Evolutionary conservation across 1,140 invertebrate species (phyloP).

Genomic region (Agraylea sexmaculata): DNA sequence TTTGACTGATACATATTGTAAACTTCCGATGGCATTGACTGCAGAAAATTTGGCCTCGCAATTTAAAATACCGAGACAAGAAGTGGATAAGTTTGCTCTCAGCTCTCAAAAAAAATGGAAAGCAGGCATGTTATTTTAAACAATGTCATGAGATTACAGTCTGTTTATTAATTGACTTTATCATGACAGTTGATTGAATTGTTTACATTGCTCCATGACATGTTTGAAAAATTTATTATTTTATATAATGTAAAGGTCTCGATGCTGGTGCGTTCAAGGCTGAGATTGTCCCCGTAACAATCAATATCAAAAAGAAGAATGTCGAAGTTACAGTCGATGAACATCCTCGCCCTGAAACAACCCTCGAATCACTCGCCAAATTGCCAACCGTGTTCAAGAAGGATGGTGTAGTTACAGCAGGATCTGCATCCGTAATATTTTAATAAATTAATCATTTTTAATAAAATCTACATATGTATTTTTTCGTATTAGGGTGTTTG

Average conservation of each 20-base stretch:
- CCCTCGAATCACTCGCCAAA: conserved; percentile 70
- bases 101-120: conserved; percentile 77
- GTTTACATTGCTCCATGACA: too few relatives aligned
- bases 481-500: conserved; percentile 66
- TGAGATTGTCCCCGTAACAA: conserved; percentile 77
- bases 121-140: conserved; percentile 48
- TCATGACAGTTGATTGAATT: too few relatives aligned
- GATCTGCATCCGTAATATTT: conserved; percentile 72
- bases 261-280: conserved; percentile 80
- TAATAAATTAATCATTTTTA: background rate
- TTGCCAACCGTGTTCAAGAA: conserved; percentile 91
- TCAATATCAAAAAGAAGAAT: conserved; percentile 76
- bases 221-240: too few relatives aligned
- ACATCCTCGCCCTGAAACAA: conserved; percentile 85
- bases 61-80: conserved; percentile 73
- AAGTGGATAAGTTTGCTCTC: conserved; percentile 82
- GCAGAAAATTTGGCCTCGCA: conserved; percentile 94
- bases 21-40: conserved; percentile 91
- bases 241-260: too few relatives aligned
- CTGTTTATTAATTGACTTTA: too few relatives aligned
- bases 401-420: conserved; percentile 90
- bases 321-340: conserved; percentile 78
- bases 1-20: conserved; percentile 79
- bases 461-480: conserved; percentile 1
- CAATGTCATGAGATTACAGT: too few relatives aligned